phyloP scores from a whole-genome alignment of 2,797 vertebrate genomes.

The Sparidentex hasta region DNA sequence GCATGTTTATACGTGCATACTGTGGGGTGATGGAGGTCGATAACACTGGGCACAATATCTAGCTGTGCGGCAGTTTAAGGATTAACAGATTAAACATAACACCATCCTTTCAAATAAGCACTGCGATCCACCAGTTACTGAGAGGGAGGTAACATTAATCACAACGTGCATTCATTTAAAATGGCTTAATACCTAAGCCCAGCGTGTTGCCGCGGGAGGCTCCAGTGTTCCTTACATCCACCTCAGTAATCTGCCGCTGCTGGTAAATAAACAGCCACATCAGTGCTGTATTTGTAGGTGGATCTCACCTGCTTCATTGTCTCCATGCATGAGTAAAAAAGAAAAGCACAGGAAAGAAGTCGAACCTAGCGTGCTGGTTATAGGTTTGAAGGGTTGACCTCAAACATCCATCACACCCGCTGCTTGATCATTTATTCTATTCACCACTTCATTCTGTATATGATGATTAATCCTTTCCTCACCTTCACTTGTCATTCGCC shows the following conservation, averaged over 20 bases:
- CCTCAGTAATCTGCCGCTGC: not conserved
- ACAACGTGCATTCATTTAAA: conserved; percentile 16
- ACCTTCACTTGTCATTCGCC: conserved; percentile 43
- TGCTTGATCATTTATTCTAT: conserved; percentile 15
- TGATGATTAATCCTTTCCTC: conserved; percentile 33
- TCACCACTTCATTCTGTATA: conserved; percentile 21
- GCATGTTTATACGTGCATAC: too few species aligned
- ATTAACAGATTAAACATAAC: conserved; percentile 30
- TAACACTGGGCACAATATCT: not conserved
- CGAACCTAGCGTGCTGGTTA: not conserved
- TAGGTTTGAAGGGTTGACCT: conserved; percentile 10
- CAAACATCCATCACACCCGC: conserved; percentile 6
- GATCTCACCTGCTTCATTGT: not conserved
- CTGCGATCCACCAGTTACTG: conserved; percentile 8
- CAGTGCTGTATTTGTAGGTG: not conserved
- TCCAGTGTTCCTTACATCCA: not conserved
- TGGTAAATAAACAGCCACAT: not conserved
- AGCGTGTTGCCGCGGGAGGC: not conserved
- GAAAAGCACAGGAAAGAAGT: not conserved
- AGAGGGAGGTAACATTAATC: conserved; percentile 12
- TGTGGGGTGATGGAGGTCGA: not conserved
- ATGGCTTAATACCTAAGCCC: conserved; percentile 4
- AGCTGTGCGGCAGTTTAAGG: conserved; percentile 5
- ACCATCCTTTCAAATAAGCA: not conserved
- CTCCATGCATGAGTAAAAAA: not conserved